These are phyloP conservation scores for Diadromus collaris DNA, from an alignment of 2,888 invertebrate species.

Conservation along the genomic window DNA sequence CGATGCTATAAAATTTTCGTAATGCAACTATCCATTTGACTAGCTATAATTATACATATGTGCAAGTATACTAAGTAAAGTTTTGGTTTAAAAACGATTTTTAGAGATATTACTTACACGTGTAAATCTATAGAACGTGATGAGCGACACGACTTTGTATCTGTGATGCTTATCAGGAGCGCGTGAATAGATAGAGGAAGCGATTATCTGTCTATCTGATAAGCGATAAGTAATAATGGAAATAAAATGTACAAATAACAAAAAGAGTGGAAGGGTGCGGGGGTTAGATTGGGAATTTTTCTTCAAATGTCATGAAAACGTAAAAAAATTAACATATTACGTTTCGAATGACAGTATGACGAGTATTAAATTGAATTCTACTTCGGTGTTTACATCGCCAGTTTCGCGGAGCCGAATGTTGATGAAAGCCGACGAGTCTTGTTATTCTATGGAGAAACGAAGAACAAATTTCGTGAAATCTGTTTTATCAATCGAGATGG, in stretches of 20 bases:
- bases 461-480: not conserved
- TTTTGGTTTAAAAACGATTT: too few species aligned
- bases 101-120: not conserved
- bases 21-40: too few species aligned
- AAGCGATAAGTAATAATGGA: not conserved
- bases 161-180: not conserved
- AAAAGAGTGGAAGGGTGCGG: not conserved
- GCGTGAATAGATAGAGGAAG: not conserved
- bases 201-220: not conserved
- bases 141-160: not conserved
- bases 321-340: not conserved
- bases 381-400: conserved; percentile 27
- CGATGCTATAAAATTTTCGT: too few species aligned
- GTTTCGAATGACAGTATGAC: not conserved
- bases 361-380: not conserved
- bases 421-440: conserved; percentile 4
- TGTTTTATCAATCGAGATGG: conserved; percentile 20
- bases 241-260: not conserved
- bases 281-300: not conserved
- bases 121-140: not conserved
- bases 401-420: conserved; percentile 7
- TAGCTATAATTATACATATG: too few species aligned
- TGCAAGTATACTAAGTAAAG: too few species aligned
- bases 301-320: not conserved
- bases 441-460: conserved; percentile 20